Evolutionary conservation across 2,797 vertebrate genomes (phyloP).

Genomic region (Enteromius paludinosus): DNA sequence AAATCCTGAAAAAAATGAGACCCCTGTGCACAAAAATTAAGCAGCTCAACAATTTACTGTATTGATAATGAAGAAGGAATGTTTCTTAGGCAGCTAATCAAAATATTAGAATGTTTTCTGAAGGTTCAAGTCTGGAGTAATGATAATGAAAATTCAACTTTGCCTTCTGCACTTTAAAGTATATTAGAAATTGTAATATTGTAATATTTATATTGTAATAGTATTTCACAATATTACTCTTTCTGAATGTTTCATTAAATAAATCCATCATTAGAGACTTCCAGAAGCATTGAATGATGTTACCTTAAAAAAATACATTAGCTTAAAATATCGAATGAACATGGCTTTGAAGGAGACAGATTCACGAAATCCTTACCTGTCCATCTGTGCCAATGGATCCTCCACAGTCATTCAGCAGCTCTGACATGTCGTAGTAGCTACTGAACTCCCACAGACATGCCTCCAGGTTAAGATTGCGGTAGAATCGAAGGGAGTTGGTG

Average conservation of each 20-base stretch:
- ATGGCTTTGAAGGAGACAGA: not conserved
- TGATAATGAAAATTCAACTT: not conserved
- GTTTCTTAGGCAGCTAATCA: not conserved
- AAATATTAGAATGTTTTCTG: not conserved
- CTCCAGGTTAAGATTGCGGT: conserved; percentile 86
- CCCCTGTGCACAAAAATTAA: not conserved
- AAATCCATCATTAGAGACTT: not conserved
- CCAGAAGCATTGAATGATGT: not conserved
- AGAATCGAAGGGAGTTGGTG: conserved; percentile 83
- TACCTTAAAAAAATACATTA: not conserved
- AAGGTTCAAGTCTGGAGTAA: not conserved
- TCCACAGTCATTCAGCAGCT: conserved; percentile 83
- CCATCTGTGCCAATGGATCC: conserved; percentile 85
- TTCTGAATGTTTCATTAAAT: not conserved
- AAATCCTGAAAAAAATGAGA: not conserved
- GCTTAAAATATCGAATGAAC: not conserved
- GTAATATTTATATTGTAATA: not conserved
- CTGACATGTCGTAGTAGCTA: conserved; percentile 85
- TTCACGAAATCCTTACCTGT: conserved; percentile 72
- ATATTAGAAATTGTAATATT: not conserved
- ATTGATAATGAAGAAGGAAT: not conserved
- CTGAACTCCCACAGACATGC: conserved; percentile 88
- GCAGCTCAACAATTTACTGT: not conserved
- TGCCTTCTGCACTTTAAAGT: not conserved
- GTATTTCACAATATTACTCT: not conserved